Evolutionary conservation across 2,888 invertebrate species (phyloP).

Genomic region (Sclerodermus sp.): DNA sequence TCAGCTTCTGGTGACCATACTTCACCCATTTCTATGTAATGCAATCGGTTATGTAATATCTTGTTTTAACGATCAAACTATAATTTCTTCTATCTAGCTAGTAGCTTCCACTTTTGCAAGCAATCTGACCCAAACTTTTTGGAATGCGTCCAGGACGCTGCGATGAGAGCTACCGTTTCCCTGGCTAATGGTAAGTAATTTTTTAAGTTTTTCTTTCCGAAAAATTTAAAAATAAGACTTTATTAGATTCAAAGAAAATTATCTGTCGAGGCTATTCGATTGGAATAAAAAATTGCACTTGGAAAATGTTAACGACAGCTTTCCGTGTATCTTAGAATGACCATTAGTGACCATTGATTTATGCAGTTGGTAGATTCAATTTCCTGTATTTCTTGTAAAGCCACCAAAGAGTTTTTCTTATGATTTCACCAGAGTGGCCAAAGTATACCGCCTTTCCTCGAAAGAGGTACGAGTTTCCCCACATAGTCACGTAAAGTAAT

Average conservation of each 20-base stretch:
- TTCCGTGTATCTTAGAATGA: too few relatives aligned
- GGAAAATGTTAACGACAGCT: too few relatives aligned
- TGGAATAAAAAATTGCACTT: too few relatives aligned
- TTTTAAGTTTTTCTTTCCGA: background rate
- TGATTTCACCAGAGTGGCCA: conserved; percentile 16
- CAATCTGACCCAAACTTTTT: conserved; percentile 62
- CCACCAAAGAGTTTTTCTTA: background rate
- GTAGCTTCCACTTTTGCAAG: conserved; percentile 63
- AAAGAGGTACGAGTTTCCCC: conserved; percentile 16
- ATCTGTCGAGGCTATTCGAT: too few relatives aligned
- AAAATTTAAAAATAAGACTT: background rate
- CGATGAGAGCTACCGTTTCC: conserved; percentile 61
- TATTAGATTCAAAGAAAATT: too few relatives aligned
- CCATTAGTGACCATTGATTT: background rate
- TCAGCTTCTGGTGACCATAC: conserved; percentile 10
- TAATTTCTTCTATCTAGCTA: conserved; percentile 57
- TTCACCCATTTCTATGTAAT: conserved; percentile 19
- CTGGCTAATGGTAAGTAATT: conserved; percentile 63
- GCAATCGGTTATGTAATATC: conserved; percentile 19
- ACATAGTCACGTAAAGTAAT: conserved; percentile 21
- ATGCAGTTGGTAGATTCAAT: too few relatives aligned
- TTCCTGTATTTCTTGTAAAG: background rate
- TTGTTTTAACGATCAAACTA: conserved; percentile 31
- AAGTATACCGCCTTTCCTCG: conserved; percentile 19
- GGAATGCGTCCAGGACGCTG: conserved; percentile 64